Conservation (phyloP, 2,888 invertebrate species). For the Netelia inedita region DNA sequence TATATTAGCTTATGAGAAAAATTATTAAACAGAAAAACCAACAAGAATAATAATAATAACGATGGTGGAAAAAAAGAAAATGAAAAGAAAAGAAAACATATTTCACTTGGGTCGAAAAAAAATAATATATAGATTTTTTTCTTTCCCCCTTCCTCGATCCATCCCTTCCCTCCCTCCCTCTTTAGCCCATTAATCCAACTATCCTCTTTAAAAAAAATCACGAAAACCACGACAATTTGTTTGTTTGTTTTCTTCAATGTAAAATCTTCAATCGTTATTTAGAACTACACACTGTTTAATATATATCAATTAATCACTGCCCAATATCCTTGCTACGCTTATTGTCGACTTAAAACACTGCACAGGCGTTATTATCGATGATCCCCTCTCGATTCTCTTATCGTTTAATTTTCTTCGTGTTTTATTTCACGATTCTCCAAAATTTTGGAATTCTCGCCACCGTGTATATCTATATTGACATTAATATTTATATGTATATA, state of each 20-base stretch:
- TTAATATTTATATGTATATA: neutral
- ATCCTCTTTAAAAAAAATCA: too few relatives aligned
- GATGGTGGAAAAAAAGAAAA: conserved; percentile 77
- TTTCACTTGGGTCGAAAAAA: conserved; percentile 53
- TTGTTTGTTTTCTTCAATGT: conserved; percentile 38
- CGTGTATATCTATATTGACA: neutral
- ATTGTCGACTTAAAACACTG: conserved; percentile 78
- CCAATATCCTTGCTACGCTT: conserved; percentile 45
- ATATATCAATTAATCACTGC: conserved; percentile 53
- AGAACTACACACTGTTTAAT: conserved; percentile 55
- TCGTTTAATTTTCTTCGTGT: conserved; percentile 35
- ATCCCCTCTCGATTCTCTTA: conserved; percentile 28
- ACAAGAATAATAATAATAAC: conserved; percentile 72
- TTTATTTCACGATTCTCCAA: conserved; percentile 21
- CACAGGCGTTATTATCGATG: conserved; percentile 71
- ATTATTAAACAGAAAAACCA: conserved; percentile 80
- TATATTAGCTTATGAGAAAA: conserved; percentile 77
- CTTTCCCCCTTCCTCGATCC: conserved; percentile 60
- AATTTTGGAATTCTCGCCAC: conserved; percentile 18
- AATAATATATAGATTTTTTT: conserved; percentile 62
- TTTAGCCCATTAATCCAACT: too few relatives aligned
- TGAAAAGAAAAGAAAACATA: conserved; percentile 66
- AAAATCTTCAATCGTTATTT: conserved; percentile 63
- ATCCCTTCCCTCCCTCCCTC: conserved; percentile 39
- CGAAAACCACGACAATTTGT: too few relatives aligned